Base-by-base conservation (phyloP, 2,113 vertebrate species). In the Lepisosteus osseus region DNA sequence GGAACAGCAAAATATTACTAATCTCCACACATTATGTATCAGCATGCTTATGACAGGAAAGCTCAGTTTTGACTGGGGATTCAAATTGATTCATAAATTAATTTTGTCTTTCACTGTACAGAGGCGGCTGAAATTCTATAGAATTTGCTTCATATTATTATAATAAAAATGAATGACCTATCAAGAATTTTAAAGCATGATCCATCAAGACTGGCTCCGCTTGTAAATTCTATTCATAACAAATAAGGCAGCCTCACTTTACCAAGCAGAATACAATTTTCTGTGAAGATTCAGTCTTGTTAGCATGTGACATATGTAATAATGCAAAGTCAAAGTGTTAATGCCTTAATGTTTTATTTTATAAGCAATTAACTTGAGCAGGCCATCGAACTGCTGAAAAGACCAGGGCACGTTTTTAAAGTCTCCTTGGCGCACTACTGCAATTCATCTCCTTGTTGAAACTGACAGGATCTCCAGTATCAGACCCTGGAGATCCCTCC, bases 31-130 rank as follows among this genome's bases (percentile, higher is more conserved):
- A 79, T 77, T 72, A 61, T 72, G 74, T 76, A 51, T 84, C 77
- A 78, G 75, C 80, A 83, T 82, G 70, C 74, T 87, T 77, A 76
- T 67, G 82, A 77, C 81, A 83, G 89, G 79, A 76, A 87, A 84
- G 85, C 86, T 86, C 77, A 29, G 67, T 88, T 81, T 86, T 86
- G 86, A 86, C 86, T 87, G 86, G 86, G 90, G 78, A 86, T 87
- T 90, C 87, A 90, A 89, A 90, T 86, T 82, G 82, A 93, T 89
- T 87, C 87, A 83, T 86, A 90, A 86, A 93, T 93, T 92, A 90
- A 92, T 94, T 91, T 92, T 88, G 89, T 90, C 92, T 94, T 84
- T 91, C 90, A 92, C 88, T 88, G 84, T 90, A 89, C 88, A 80
- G 87, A 90, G 88, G 86, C 89, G 89, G 86, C 86, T 83, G 4